These are phyloP conservation scores for Trichonephila inaurata DNA, from an alignment of 1,140 invertebrate species.

Conservation along the genomic window DNA sequence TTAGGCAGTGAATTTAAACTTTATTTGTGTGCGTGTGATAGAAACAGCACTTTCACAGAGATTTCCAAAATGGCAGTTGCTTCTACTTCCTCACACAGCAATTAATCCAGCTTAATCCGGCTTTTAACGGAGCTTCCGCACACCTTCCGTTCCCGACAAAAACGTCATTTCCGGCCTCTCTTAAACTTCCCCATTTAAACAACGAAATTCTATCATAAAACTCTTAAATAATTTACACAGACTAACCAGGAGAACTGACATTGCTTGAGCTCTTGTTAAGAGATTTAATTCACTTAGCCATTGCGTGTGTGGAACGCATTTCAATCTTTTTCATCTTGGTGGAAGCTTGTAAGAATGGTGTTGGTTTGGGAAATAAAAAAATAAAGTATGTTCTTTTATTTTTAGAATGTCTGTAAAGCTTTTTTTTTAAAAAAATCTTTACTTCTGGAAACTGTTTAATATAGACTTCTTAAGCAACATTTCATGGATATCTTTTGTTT, in stretches of 20 bases:
- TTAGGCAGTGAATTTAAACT: neutral
- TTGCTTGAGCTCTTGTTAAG: slow-evolving; percentile 27
- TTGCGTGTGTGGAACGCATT: slow-evolving; percentile 23
- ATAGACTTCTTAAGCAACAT: too few relatives aligned
- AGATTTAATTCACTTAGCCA: slow-evolving; percentile 27
- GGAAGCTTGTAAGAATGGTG: neutral
- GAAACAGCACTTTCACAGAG: neutral
- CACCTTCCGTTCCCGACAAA: slow-evolving; percentile 46
- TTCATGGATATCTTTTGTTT: too few relatives aligned
- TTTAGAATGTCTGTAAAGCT: neutral
- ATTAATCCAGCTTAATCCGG: slow-evolving; percentile 68
- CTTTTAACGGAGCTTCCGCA: slow-evolving; percentile 67
- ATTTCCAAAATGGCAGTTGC: neutral
- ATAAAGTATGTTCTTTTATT: neutral
- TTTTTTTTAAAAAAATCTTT: too few relatives aligned
- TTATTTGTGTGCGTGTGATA: neutral
- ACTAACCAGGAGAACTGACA: neutral
- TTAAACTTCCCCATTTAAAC: slow-evolving; percentile 17
- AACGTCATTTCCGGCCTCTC: slow-evolving; percentile 61
- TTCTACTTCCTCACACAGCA: slow-evolving; percentile 38
- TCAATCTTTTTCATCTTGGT: neutral
- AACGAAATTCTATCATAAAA: neutral
- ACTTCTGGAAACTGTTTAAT: too few relatives aligned
- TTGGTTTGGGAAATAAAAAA: neutral
- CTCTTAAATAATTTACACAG: slow-evolving; percentile 65